Percentiles rank a stretch among this genome's conserved stretches.
phyloP scores from a whole-genome alignment of 2,113 vertebrate species.

The Potamarius usumacintae region DNA sequence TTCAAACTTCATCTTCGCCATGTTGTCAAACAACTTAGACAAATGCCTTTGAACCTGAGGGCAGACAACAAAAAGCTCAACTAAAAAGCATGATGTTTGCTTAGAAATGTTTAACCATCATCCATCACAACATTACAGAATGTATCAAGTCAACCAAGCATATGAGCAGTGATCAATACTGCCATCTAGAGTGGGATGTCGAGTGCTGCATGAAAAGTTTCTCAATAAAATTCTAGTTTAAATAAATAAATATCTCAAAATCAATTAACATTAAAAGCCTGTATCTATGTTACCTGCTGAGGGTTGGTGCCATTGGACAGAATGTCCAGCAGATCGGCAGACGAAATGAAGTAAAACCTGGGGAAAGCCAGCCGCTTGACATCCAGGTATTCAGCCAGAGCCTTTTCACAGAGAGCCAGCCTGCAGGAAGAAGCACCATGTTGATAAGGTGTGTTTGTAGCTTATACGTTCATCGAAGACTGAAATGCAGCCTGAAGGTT shows the following conservation, averaged over 20 bases:
- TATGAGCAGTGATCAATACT: constrained; percentile 58
- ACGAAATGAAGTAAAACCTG: constrained; percentile 96
- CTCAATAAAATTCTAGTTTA: neutral
- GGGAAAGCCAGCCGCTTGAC: constrained; percentile 92
- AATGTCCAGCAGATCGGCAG: constrained; percentile 93
- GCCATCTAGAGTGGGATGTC: constrained; percentile 50
- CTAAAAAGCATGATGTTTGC: constrained; percentile 12
- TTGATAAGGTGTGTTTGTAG: neutral
- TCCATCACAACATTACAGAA: neutral
- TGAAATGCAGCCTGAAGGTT: constrained; percentile 15
- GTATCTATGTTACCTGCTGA: constrained; percentile 65
- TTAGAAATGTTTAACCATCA: neutral
- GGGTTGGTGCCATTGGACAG: constrained; percentile 91
- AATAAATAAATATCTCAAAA: neutral
- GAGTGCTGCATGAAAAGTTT: neutral
- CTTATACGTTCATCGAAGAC: neutral
- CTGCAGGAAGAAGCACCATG: constrained; percentile 64
- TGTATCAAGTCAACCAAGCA: neutral
- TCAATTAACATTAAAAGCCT: neutral
- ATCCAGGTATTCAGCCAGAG: constrained; percentile 91
- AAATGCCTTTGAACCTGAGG: constrained; percentile 89
- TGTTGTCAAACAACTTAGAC: constrained; percentile 93
- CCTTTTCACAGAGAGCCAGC: constrained; percentile 90
- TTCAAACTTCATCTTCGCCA: constrained; percentile 84
- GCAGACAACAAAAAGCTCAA: constrained; percentile 2